Evolutionary conservation across 2,113 vertebrate species (phyloP), one percentile per base, ranked within the genome.

Genomic region (Esox niger): DNA sequence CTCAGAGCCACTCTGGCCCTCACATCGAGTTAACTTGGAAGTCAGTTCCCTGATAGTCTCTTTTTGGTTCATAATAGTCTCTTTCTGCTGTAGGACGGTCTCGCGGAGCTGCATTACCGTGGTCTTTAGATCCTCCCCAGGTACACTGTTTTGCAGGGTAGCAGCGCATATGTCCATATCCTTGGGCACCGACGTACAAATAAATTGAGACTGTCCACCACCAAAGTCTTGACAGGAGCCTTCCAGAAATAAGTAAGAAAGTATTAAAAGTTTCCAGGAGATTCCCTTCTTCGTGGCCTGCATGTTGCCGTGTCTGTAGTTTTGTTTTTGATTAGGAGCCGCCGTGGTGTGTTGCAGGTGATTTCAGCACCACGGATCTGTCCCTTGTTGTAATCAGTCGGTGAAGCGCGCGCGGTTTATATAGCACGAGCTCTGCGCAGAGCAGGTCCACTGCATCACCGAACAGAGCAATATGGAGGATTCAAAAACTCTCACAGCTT

Each of bases 31-130:
- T 87, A 99, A 93, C 73, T 99, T 98, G 56, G 94, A 90, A 71
- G 96, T 98, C 80, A 98, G 92, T 85, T 99, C 97, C 21, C 95
- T 88, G 79, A 99, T 99, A 1, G 97, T 95, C 74, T 99, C 97
- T 74, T 95, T 95, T 73, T 99, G 97, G 89, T 94, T 95, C 85
- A 98, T 93, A 85, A 98, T 98, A 33, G 96, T 98, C 82, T 98
- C 97, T 63, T 96, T 98, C 79, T 98, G 97, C 91, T 97, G 95
- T 82, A 98, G 87, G 67, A 98, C 95, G 6, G 95, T 97, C 85
- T 99, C 97, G 73, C 96, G 90, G 72, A 99, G 92, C 88, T 98
- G 96, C 88, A 97, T 91, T 31, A 97, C 95, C 2, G 88, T 95
- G 84, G 88, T 92, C 82, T 94, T 94, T 84, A 96, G 79, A 86